phyloP scores from a whole-genome alignment of 2,797 vertebrate species.

The Halcyon chelicuti region DNA sequence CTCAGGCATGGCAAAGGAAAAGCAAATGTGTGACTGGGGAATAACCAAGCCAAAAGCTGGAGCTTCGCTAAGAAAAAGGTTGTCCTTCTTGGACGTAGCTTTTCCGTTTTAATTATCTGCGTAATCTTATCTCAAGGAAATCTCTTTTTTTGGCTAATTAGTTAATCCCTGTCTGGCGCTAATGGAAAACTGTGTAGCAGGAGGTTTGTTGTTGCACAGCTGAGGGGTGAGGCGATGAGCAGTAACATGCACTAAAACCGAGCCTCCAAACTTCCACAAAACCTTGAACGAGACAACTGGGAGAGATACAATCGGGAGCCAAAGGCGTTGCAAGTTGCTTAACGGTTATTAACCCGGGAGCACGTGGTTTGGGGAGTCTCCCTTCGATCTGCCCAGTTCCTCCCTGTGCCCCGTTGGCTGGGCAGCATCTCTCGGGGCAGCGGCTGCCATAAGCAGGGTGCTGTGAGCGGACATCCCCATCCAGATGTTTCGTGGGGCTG shows the following conservation, averaged over 20 bases:
- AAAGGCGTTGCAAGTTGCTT: conserved; percentile 17
- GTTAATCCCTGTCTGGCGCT: conserved; percentile 25
- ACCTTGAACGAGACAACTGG: conserved; percentile 57
- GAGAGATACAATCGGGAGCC: background rate
- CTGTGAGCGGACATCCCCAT: background rate
- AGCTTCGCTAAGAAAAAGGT: background rate
- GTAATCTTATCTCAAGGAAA: conserved; percentile 16
- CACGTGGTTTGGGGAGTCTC: background rate
- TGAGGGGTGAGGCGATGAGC: conserved; percentile 63
- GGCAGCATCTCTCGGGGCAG: background rate
- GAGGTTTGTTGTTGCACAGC: conserved; percentile 50
- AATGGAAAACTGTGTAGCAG: conserved; percentile 15
- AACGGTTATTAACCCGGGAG: background rate
- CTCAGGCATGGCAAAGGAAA: background rate
- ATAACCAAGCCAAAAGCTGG: background rate
- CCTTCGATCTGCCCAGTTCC: background rate
- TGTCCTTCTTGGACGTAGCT: background rate
- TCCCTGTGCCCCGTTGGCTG: rapidly evolving
- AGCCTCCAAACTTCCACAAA: conserved; percentile 55
- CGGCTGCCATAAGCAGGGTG: background rate
- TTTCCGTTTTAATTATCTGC: conserved; percentile 22
- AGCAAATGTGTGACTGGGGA: background rate
- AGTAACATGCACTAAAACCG: background rate
- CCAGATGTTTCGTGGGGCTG: background rate
- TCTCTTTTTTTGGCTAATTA: conserved; percentile 40